Evolutionary conservation across 2,113 vertebrate species (phyloP), one percentile per base, ranked within the genome.

Genomic region (Tenrec ecaudatus): DNA sequence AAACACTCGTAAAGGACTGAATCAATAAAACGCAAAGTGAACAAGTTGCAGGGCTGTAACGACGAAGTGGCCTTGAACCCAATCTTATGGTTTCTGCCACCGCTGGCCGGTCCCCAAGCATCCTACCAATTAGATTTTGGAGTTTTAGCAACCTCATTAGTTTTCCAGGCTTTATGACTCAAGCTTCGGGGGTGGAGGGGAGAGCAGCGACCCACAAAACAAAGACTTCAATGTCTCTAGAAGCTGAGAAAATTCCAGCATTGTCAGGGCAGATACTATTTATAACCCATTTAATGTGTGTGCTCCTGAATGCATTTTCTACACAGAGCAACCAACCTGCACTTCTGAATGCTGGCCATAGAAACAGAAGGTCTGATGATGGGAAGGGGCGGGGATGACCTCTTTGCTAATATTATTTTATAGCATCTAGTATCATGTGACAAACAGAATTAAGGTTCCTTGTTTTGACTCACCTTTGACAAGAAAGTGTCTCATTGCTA

Each of bases 171-270:
- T 97, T 97, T 97, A 97, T 97, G 97, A 98, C 96, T 98, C 97
- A 97, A 96, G 94, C 95, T 93, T 96, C 25, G 25, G 64, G 94
- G 96, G 22, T 82, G 36, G 75, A 40, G 62, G 22, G 71, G 5
- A 58, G 86, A 69, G 68, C 58, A 93, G 84, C 3, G 4, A 95
- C 80, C 76, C 97, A 97, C 97, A 97, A 92, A 97, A 98, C 98
- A 97, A 98, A 96, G 97, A 96, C 97, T 97, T 97, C 98, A 97
- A 95, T 98, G 97, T 98, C 97, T 98, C 96, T 96, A 97, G 95
- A 97, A 95, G 96, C 96, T 97, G 97, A 98, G 97, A 97, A 97
- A 97, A 98, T 96, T 96, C 97, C 97, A 97, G 83, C 96, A 97
- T 96, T 97, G 97, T 98, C 97, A 97, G 27, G 64, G 92, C 95